Evolutionary conservation across 2,888 invertebrate genomes (phyloP).

Genomic region (Hemaris fuciformis): DNA sequence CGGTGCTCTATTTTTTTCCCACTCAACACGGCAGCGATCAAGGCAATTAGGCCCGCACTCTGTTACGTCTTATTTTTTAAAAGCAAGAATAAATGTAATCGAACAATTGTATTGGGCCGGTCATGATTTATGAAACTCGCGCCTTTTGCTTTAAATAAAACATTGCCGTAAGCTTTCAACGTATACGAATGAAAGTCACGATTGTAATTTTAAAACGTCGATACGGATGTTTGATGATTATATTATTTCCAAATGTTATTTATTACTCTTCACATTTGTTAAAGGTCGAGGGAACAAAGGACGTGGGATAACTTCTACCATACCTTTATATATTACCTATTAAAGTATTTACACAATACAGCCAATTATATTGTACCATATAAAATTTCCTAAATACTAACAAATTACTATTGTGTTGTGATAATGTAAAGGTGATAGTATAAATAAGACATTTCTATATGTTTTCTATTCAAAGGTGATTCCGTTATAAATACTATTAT

Average conservation of each 20-base stretch:
- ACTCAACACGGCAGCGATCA: slow-evolving; percentile 18
- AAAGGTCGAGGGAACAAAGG: background rate
- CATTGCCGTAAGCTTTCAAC: slow-evolving; percentile 77
- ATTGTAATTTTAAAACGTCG: slow-evolving; percentile 77
- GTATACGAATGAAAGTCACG: slow-evolving; percentile 76
- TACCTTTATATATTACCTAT: background rate
- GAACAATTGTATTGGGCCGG: slow-evolving; percentile 67
- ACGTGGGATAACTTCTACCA: background rate
- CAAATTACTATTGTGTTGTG: background rate
- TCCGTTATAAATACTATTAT: slow-evolving; percentile 13
- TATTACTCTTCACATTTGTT: slow-evolving; percentile 14
- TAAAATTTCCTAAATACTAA: background rate
- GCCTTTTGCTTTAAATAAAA: slow-evolving; percentile 73
- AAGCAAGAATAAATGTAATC: no score
- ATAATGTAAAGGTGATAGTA: background rate
- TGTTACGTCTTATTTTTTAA: slow-evolving; percentile 54
- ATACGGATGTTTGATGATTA: slow-evolving; percentile 66
- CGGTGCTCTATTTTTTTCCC: slow-evolving; percentile 29
- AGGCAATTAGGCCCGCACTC: slow-evolving; percentile 67
- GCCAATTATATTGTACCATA: background rate
- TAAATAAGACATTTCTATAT: background rate
- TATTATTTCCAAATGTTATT: slow-evolving; percentile 51
- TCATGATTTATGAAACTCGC: slow-evolving; percentile 72
- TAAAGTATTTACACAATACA: background rate
- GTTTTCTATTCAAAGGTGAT: slow-evolving; percentile 1